Evolutionary conservation across 1,140 invertebrate species (phyloP).

Genomic region (Saccostrea cuccullata): DNA sequence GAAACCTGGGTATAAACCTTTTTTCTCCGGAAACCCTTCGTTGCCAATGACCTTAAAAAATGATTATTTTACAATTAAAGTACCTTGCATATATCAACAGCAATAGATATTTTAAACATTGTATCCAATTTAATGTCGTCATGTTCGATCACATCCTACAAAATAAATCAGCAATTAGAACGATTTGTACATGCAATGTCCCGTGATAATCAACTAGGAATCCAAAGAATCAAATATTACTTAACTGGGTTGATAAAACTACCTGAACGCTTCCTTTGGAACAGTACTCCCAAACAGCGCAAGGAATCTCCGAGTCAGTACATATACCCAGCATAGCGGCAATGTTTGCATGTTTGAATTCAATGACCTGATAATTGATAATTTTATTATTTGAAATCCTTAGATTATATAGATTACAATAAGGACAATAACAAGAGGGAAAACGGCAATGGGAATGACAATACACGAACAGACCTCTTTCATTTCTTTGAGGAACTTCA

Average conservation of each 20-base stretch:
- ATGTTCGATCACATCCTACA: conserved; percentile 89
- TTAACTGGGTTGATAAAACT: not conserved
- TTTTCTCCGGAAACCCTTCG: too few relatives aligned
- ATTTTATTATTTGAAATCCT: not conserved
- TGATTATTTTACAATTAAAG: conserved; percentile 18
- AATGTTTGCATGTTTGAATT: conserved; percentile 94
- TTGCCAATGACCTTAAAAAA: too few relatives aligned
- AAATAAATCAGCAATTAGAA: conserved; percentile 6
- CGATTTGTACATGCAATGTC: not conserved
- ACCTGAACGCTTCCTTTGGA: conserved; percentile 93
- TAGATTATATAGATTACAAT: not conserved
- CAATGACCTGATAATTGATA: conserved; percentile 86
- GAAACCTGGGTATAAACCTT: too few relatives aligned
- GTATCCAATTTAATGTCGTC: conserved; percentile 94
- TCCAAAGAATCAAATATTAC: not conserved
- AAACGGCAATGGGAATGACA: too few relatives aligned
- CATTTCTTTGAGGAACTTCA: conserved; percentile 67
- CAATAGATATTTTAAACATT: conserved; percentile 94
- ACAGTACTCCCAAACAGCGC: conserved; percentile 94
- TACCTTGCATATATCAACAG: conserved; percentile 92
- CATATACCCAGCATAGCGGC: conserved; percentile 95
- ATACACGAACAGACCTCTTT: conserved; percentile 56
- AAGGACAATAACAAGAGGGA: too few relatives aligned
- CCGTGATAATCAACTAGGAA: not conserved
- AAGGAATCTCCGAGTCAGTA: conserved; percentile 85